Evolutionary conservation across 2,888 invertebrate genomes (phyloP).

Genomic region (Eristalinus sepulchralis): DNA sequence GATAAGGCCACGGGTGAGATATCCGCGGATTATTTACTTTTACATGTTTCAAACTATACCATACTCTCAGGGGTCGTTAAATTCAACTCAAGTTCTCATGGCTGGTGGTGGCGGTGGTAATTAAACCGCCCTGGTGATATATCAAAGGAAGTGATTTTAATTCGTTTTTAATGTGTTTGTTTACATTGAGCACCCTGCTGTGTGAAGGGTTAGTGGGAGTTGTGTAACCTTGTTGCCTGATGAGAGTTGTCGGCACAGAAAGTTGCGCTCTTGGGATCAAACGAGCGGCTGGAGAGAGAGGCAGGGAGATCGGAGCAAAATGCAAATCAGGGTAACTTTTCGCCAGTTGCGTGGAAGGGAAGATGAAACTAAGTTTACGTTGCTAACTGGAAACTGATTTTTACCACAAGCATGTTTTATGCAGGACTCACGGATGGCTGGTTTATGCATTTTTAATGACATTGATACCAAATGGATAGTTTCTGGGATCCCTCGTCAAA

Average conservation of each 20-base stretch:
- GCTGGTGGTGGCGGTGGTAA: conserved; percentile 38
- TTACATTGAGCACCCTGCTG: conserved; percentile 4
- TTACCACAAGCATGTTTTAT: background rate
- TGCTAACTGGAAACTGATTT: background rate
- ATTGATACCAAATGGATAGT: background rate
- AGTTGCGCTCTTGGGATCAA: background rate
- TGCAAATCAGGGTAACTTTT: conserved; percentile 2
- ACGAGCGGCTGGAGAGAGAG: background rate
- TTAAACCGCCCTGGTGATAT: conserved; percentile 41
- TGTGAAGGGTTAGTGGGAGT: conserved; percentile 12
- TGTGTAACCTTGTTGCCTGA: conserved; percentile 15
- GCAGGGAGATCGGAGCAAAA: background rate
- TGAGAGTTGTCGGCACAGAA: conserved; percentile 12
- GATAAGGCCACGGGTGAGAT: conserved; percentile 44
- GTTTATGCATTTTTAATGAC: background rate
- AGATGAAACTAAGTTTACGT: background rate
- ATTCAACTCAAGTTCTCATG: conserved; percentile 53
- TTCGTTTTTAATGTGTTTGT: conserved; percentile 57
- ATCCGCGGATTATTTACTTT: conserved; percentile 43
- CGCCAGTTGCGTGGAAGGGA: background rate
- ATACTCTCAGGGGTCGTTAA: conserved; percentile 42
- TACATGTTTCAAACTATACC: conserved; percentile 29
- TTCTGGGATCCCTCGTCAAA: background rate
- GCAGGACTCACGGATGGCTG: background rate
- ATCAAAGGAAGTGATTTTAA: conserved; percentile 66